Percentiles rank a stretch among this genome's conserved stretches.
phyloP scores from a whole-genome alignment of 2,797 vertebrate genomes.

The Sebastes trivittatus region DNA sequence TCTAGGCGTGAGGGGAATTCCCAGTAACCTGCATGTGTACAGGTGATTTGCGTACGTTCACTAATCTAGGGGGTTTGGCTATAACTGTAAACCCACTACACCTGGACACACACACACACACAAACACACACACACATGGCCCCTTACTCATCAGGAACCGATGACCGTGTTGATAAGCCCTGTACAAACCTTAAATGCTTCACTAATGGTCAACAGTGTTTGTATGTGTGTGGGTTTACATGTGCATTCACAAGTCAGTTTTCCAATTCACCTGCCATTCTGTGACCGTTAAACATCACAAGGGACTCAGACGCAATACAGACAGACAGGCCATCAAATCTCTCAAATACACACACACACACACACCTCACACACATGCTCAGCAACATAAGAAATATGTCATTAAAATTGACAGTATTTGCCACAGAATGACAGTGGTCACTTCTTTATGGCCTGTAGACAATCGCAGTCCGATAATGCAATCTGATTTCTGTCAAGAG shows the following conservation, averaged over 20 bases:
- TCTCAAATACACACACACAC: not conserved
- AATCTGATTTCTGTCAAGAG: not conserved
- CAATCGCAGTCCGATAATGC: not conserved
- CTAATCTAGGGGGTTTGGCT: constrained; percentile 73
- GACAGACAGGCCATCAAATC: constrained; percentile 25
- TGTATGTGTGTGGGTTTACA: not conserved
- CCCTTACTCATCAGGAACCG: constrained; percentile 38
- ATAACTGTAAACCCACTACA: constrained; percentile 82
- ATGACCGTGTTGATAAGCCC: constrained; percentile 32
- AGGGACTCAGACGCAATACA: not conserved
- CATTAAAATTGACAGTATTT: not conserved
- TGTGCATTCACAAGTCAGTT: not conserved
- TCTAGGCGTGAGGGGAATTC: constrained; percentile 66
- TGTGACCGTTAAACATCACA: constrained; percentile 46
- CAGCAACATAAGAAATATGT: not conserved
- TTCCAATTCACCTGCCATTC: constrained; percentile 44
- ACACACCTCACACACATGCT: not conserved
- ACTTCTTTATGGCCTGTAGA: not conserved
- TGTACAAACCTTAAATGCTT: constrained; percentile 1
- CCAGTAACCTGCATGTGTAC: constrained; percentile 61
- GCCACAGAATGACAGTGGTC: not conserved
- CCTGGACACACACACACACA: constrained; percentile 69
- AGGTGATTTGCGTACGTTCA: constrained; percentile 79
- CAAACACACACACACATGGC: constrained; percentile 1
- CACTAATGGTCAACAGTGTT: constrained; percentile 28